Evolutionary conservation across 2,888 invertebrate genomes (phyloP), one percentile per base, ranked within the genome.

Genomic region (Acanthacorydalis orientalis): DNA sequence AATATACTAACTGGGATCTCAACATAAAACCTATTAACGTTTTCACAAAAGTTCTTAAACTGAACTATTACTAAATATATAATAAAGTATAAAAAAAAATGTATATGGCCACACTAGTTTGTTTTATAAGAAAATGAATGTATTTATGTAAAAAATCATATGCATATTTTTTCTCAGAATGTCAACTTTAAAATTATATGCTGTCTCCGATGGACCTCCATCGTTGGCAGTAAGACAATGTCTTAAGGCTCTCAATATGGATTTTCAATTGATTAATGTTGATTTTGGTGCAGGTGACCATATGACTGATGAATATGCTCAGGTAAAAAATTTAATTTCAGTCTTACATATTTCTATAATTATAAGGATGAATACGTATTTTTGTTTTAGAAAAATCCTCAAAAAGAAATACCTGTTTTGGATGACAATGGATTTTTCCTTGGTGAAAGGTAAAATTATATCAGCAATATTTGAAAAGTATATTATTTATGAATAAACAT

Each of bases 361-460:
- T 37, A 15, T 33, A 43, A 34, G 3, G 4, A 14, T 39, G 16
- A 47, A 2, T 31, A 42, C 55, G 54, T 54, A 55, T 54, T 37
- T 58, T 56, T 54, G 57, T 57, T 67, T 44, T 63, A 83, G 82
- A 70, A 80, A 68, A 83, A 83, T 64, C 83, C 83, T 1, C 83
- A 83, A 64, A 82, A 80, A 59, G 83, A 84, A 62, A 82, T 84
- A 57, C 80, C 86, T 1, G 78, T 82, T 1, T 60, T 90, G 48
- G 81, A 86, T 52, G 89, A 90, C 58, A 73, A 81, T 56, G 86
- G 86, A 16, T 83, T 88, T 59, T 72, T 70, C 53, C 64, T 90
- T 46, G 75, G 85, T 54, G 89, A 89, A 66, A 87, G 85, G 66
- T 64, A 56, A 50, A 44, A 47, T 46, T 47, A 37, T 34, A 43